Conservation (phyloP, 1,140 invertebrate species). For the Hyposmocoma kahamanoa region DNA sequence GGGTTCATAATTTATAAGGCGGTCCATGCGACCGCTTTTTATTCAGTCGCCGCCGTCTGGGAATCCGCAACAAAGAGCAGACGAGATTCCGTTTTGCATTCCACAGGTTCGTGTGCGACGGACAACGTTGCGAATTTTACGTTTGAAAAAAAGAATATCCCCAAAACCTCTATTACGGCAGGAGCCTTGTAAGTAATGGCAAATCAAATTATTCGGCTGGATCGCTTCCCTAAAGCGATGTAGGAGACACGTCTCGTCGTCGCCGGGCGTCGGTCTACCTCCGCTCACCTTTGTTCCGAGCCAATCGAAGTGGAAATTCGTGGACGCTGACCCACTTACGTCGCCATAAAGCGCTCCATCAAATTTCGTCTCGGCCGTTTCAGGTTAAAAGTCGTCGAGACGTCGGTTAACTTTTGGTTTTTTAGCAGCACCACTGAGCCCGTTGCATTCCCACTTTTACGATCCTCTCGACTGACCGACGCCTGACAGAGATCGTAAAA, state of each 20-base stretch:
- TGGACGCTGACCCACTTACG: slow-evolving; percentile 52
- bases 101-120: slow-evolving; percentile 51
- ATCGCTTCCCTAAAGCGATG: background rate
- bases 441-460: slow-evolving; percentile 67
- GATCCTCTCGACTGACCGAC: slow-evolving; percentile 58
- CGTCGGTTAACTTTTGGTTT: slow-evolving; percentile 39
- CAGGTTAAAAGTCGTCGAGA: slow-evolving; percentile 23
- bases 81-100: slow-evolving; percentile 65
- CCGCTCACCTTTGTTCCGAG: slow-evolving; percentile 7
- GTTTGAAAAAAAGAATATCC: slow-evolving; percentile 53
- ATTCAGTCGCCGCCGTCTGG: slow-evolving; percentile 61
- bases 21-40: slow-evolving; percentile 63
- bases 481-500: slow-evolving; percentile 65
- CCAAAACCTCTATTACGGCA: slow-evolving; percentile 37
- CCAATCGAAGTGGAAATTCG: slow-evolving; percentile 6
- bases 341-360: slow-evolving; percentile 48
- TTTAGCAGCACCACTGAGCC: slow-evolving; percentile 35
- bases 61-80: slow-evolving; percentile 65
- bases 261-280: slow-evolving; percentile 6
- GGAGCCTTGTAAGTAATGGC: no score
- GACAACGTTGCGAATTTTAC: slow-evolving; percentile 42
- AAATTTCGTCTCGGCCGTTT: slow-evolving; percentile 41
- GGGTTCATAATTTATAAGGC: slow-evolving; percentile 64
- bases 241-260: background rate
- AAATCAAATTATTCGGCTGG: background rate